Evolutionary conservation across 2,113 vertebrate species (phyloP).

Genomic region (Thunnus maccoyii): DNA sequence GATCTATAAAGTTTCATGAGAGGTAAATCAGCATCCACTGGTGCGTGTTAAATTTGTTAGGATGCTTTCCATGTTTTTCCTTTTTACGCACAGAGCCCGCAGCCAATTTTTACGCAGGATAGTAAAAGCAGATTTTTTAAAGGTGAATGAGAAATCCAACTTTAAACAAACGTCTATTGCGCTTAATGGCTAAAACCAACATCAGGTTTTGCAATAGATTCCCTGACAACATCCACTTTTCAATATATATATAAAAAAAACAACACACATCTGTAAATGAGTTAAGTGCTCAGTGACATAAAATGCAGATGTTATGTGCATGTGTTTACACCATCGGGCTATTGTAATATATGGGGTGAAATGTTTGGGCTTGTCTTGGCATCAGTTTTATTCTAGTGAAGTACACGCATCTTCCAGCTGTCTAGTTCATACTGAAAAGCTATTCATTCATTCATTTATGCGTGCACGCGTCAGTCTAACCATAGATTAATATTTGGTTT

Average conservation of each 20-base stretch:
- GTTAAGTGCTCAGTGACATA: neutral
- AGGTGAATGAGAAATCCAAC: neutral
- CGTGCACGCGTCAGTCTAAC: neutral
- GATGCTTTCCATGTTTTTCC: conserved; percentile 46
- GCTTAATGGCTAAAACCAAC: neutral
- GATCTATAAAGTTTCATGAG: conserved; percentile 38
- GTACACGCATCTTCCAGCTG: conserved; percentile 7
- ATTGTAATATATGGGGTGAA: neutral
- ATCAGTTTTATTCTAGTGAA: conserved; percentile 39
- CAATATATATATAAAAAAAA: neutral
- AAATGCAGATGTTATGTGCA: conserved; percentile 32
- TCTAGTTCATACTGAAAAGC: neutral
- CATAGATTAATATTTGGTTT: neutral
- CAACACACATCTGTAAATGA: conserved; percentile 20
- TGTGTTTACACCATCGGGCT: conserved; percentile 23
- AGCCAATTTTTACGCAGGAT: conserved; percentile 22
- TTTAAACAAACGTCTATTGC: neutral
- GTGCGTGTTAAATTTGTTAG: neutral
- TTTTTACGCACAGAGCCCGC: conserved; percentile 32
- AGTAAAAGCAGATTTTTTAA: neutral
- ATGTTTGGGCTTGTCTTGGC: conserved; percentile 43
- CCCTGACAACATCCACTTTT: neutral
- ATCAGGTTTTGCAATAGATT: neutral
- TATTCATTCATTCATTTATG: conserved; percentile 18
- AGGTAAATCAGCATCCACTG: conserved; percentile 17